A percentile compares a stretch with the other conserved stretches of the same genome.
Conservation (phyloP, 2,888 invertebrate genomes). For the Drosophila rubida region DNA sequence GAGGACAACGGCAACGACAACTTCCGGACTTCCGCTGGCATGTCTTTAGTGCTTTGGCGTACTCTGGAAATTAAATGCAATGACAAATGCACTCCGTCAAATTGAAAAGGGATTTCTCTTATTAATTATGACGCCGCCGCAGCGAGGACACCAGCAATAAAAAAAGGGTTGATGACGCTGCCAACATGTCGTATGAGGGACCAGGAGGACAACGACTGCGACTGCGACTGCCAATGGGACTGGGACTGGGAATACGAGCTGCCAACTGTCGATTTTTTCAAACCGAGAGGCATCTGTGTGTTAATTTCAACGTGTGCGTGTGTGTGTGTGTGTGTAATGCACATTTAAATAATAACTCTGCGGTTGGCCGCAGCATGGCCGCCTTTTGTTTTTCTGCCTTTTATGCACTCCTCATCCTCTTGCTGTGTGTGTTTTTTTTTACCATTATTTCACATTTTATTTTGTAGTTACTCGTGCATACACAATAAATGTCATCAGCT, state of each 20-base stretch:
- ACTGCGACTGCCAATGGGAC: constrained; percentile 5
- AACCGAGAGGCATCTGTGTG: constrained; percentile 51
- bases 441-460: constrained; percentile 27
- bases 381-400: constrained; percentile 67
- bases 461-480: not conserved
- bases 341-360: constrained; percentile 81
- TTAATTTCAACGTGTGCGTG: constrained; percentile 43
- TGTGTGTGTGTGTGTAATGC: constrained; percentile 53
- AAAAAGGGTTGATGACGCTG: constrained; percentile 72
- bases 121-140: constrained; percentile 81
- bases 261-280: constrained; percentile 68
- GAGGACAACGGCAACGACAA: constrained; percentile 38
- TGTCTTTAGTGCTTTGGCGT: constrained; percentile 32
- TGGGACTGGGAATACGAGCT: constrained; percentile 40
- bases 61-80: constrained; percentile 80
- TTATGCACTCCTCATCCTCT: constrained; percentile 46
- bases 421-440: constrained; percentile 38
- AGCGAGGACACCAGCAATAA: constrained; percentile 57
- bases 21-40: constrained; percentile 69
- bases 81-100: constrained; percentile 82
- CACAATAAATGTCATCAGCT: constrained; percentile 66
- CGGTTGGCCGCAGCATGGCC: constrained; percentile 78
- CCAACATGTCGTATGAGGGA: constrained; percentile 68
- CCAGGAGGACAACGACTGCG: constrained; percentile 9
- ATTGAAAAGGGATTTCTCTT: constrained; percentile 83